Evolutionary conservation across 2,113 vertebrate species (phyloP), one percentile per base, ranked within the genome.

Genomic region (Anhinga anhinga): DNA sequence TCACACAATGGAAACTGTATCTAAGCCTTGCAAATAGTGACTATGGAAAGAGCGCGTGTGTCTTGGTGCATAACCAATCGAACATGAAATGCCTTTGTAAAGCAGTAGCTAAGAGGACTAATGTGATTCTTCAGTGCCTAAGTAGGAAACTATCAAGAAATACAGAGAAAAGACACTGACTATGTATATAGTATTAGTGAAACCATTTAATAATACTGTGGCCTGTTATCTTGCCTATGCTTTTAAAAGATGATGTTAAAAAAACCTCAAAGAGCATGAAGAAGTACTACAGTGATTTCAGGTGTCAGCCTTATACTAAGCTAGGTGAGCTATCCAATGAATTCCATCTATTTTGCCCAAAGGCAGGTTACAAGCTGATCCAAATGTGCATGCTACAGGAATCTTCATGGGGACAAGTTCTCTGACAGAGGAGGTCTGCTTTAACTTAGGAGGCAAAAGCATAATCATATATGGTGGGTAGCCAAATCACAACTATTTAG

Each of bases 21-120:
- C 91, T 86, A 92, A 95, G 77, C 81, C 56, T 49, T 74, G 65
- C 53, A 89, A 93, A 56, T 0, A 80, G 62, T 9, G 30, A 76
- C 78, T 79, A 55, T 53, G 53, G 86, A 86, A 95, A 88, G 44
- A 86, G 65, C 1, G 3, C 2, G 13, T 32, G 71, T 67, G 88
- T 72, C 73, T 87, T 73, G 66, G 58, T 85, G 70, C 81, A 93
- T 95, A 89, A 96, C 73, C 81, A 94, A 95, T 38, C 85, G 81
- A 95, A 94, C 70, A 94, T 27, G 44, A 93, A 97, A 91, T 80
- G 82, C 65, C 69, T 87, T 91, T 89, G 40, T 91, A 85, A 94
- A 87, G 73, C 52, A 82, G 52, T 44, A 87, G 36, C 76, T 82
- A 93, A 92, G 72, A 93, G 59, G 34, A 15, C 23, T 86, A 84